Conservation (phyloP, 2,888 invertebrate genomes). For the Sphaerophoria rueppellii region DNA sequence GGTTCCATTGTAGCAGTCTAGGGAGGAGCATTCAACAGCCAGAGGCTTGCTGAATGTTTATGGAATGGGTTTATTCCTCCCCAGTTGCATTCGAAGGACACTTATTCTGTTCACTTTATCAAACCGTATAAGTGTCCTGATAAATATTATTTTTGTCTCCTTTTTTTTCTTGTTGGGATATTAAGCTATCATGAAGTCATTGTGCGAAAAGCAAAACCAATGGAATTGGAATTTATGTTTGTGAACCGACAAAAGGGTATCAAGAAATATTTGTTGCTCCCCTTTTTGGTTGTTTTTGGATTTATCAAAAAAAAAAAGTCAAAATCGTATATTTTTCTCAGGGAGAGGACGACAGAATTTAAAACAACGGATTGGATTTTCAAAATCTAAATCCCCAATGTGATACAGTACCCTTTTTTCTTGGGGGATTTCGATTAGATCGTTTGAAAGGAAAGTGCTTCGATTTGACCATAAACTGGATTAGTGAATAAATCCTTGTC, state of each 20-base stretch:
- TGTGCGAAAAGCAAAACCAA: constrained; percentile 38
- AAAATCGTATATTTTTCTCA: not conserved
- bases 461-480: constrained; percentile 33
- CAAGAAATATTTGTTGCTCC: constrained; percentile 14
- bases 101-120: not conserved
- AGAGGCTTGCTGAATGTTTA: constrained; percentile 53
- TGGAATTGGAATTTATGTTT: constrained; percentile 66
- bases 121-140: constrained; percentile 52
- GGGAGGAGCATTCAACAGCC: constrained; percentile 32
- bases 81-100: not conserved
- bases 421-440: constrained; percentile 42
- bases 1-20: not conserved
- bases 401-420: not conserved
- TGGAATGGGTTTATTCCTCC: constrained; percentile 27
- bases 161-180: not conserved
- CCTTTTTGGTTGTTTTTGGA: not conserved
- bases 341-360: not conserved
- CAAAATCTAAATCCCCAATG: not conserved
- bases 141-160: constrained; percentile 40
- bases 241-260: constrained; percentile 39
- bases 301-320: constrained; percentile 15
- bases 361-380: constrained; percentile 11
- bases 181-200: constrained; percentile 48
- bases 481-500: constrained; percentile 1
- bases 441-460: constrained; percentile 12